Evolutionary conservation across 2,888 invertebrate species (phyloP).

Genomic region (Galerucella nymphaeae): DNA sequence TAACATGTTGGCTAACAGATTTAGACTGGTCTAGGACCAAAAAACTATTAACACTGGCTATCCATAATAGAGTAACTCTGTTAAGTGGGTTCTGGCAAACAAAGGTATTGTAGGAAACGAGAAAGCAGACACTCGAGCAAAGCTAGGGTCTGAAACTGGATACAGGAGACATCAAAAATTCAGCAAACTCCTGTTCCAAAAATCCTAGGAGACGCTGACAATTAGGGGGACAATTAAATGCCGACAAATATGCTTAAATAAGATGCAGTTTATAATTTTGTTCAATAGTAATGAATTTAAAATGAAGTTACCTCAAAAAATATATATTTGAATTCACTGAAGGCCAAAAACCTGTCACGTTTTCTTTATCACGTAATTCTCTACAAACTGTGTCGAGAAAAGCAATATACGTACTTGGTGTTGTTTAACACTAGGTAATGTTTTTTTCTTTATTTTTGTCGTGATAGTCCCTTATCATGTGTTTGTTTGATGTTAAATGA

Average conservation of each 20-base stretch:
- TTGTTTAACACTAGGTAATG: neutral
- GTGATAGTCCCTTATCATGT: conserved; percentile 11
- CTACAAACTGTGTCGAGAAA: neutral
- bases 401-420: neutral
- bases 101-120: no score
- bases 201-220: no score
- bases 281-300: neutral
- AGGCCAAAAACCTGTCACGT: neutral
- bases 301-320: neutral
- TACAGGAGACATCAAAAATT: no score
- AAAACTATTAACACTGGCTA: no score
- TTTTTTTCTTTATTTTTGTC: conserved; percentile 12
- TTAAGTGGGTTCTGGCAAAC: no score
- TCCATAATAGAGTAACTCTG: no score
- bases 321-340: neutral
- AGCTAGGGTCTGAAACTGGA: no score
- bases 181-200: no score
- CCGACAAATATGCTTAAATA: neutral
- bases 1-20: no score
- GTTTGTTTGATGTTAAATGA: conserved; percentile 12
- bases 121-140: no score
- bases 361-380: neutral
- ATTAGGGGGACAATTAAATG: neutral
- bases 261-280: no score
- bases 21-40: no score